Evolutionary conservation across 1,140 invertebrate genomes (phyloP), one percentile per base, ranked within the genome.

Genomic region (Ceratina calcarata): DNA sequence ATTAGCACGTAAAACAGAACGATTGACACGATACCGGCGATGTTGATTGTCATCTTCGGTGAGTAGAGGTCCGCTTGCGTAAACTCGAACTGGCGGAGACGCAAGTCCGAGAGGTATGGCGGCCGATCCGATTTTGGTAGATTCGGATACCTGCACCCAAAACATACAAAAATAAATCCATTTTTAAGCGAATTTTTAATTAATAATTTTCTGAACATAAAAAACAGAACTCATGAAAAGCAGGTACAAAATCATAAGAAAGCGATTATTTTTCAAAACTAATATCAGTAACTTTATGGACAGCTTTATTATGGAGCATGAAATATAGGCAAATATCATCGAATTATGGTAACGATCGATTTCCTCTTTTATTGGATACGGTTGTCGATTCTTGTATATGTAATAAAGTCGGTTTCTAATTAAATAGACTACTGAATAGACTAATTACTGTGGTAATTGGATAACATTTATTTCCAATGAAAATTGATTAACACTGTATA

Each of bases 1-100:
- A 99, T 99, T 24, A 99, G 93, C 71, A 98, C 91, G 94, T 99
- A 99, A 93, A 99, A 99, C 78, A 99, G 93, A 80, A 98, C 94
- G 89, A 99, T 98, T 62, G 98, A 98, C 73, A 98, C 94, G 67
- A 99, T 94, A 62, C 98, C 98, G 51, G 96, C 96, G 71, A 98
- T 94, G 94, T 99, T 98, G 89, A 99, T 96, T 45, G 37, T 45
- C 96, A 97, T 97, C 89, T 94, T 96, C 92, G 90, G 87, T 76
- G 90, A 86, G 74, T 89, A 88, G 83, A 90, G 78, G 74, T 92
- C 91, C 53, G 91, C 87, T 64, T 91, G 90, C 53, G 91, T 88
- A 79, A 91, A 86, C 82, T 92, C 90, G 80, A 92, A 88, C 82
- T 92, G 90, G 78, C 89, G 90, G 65, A 91, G 73, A 89, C 88